Evolutionary conservation across 2,113 vertebrate species (phyloP).

Genomic region (Hucho hucho): DNA sequence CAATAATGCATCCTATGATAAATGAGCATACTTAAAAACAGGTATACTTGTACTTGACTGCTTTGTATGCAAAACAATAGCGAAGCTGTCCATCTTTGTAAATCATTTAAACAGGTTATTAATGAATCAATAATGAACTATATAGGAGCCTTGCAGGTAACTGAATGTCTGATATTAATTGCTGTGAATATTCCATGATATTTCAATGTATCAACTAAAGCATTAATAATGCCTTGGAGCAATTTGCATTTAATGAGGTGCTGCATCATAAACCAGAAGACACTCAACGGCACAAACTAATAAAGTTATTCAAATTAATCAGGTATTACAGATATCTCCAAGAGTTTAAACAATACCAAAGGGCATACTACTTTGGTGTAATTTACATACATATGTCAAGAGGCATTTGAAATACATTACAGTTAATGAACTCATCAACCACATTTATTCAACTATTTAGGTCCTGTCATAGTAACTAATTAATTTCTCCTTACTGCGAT

Average conservation of each 20-base stretch:
- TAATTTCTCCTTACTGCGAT: conserved; percentile 39
- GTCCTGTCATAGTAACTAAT: conserved; percentile 38
- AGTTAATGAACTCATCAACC: conserved; percentile 62
- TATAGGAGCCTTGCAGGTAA: conserved; percentile 35
- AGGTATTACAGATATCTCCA: conserved; percentile 51
- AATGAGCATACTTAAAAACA: not conserved
- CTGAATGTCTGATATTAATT: conserved; percentile 53
- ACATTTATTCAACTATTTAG: conserved; percentile 48
- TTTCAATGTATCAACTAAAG: conserved; percentile 35
- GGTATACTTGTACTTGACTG: not conserved
- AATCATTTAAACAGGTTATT: conserved; percentile 8
- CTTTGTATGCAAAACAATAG: not conserved
- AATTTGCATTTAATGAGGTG: conserved; percentile 64
- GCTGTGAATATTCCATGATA: conserved; percentile 49
- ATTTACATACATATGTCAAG: conserved; percentile 46
- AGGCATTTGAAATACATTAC: conserved; percentile 52
- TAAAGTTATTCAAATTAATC: conserved; percentile 67
- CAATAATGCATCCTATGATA: not conserved
- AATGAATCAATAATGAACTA: conserved; percentile 57
- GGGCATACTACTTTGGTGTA: conserved; percentile 49
- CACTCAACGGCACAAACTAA: conserved; percentile 65
- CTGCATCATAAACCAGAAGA: conserved; percentile 59
- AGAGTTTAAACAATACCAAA: conserved; percentile 53
- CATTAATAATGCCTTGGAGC: conserved; percentile 54
- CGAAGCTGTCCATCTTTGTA: conserved; percentile 4